Evolutionary conservation across 2,797 vertebrate genomes (phyloP), one percentile per base, ranked within the genome.

Genomic region (Setipinna tenuifilis): DNA sequence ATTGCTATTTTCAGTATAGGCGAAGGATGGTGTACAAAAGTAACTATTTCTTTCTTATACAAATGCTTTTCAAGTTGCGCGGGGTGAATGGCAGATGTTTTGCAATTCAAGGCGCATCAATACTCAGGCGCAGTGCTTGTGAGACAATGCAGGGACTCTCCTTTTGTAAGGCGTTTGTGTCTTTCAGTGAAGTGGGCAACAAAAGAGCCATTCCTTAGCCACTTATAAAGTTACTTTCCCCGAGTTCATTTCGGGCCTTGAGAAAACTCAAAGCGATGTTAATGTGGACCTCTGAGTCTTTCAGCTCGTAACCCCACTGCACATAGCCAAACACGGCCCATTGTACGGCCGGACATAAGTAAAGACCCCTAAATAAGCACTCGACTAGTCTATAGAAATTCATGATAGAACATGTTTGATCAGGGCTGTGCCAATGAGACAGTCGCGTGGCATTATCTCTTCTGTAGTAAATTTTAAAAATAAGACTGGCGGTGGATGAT

Each of bases 181-280:
- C 94, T 95, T 94, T 95, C 91, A 94, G 87, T 90, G 89, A 90
- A 88, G 89, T 84, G 83, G 89, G 57, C 82, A 50, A 96, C 95
- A 96, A 96, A 95, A 90, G 94, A 91, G 94, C 94, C 94, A 95
- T 95, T 95, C 95, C 95, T 94, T 94, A 94, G 91, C 93, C 94
- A 95, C 94, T 96, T 96, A 96, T 95, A 95, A 96, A 96, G 95
- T 96, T 96, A 96, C 95, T 95, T 95, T 95, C 94, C 93, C 92
- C 93, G 90, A 95, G 93, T 95, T 95, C 95, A 96, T 95, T 94
- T 95, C 88, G 94, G 92, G 88, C 89, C 95, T 94, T 93, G 89
- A 94, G 94, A 95, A 95, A 95, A 93, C 94, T 90, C 93, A 96
- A 94, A 95, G 95, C 95, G 93, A 96, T 95, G 96, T 96, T 96